These are phyloP conservation scores for Tamandua tetradactyla DNA, from an alignment of 2,797 vertebrate species.

Conservation along the genomic window DNA sequence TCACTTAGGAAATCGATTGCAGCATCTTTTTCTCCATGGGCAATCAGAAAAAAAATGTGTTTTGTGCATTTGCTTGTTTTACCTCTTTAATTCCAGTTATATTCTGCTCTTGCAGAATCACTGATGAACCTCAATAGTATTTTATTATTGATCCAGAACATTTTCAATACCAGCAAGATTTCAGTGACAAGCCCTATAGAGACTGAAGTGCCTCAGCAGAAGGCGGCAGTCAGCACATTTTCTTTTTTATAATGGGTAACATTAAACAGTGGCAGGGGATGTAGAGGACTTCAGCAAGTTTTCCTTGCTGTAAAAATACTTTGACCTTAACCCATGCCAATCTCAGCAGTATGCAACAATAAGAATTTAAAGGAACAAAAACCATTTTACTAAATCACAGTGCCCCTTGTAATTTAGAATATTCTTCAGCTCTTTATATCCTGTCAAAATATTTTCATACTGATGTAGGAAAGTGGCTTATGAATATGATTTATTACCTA, in stretches of 20 bases:
- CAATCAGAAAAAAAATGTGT: neutral
- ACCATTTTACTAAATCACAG: neutral
- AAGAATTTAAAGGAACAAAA: neutral
- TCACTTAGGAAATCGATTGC: neutral
- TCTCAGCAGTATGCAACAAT: neutral
- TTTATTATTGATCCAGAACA: slow-evolving; percentile 10
- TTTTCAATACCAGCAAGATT: neutral
- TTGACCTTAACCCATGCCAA: neutral
- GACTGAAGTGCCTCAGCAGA: neutral
- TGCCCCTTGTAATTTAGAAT: neutral
- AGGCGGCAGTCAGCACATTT: neutral
- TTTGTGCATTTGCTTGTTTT: neutral
- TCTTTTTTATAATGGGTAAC: neutral
- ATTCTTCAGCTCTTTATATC: neutral
- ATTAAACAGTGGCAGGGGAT: neutral
- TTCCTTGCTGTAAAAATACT: neutral
- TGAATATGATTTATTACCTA: neutral
- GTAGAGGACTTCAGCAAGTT: neutral
- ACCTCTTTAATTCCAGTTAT: neutral
- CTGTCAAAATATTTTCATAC: neutral
- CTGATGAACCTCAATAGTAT: neutral
- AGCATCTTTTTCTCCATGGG: neutral
- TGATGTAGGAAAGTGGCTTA: neutral
- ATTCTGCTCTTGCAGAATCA: neutral
- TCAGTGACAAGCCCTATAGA: neutral